Percentiles rank a stretch among this genome's conserved stretches.
Conservation (phyloP, 2,113 vertebrate species). For the Leptobrachium leishanense region DNA sequence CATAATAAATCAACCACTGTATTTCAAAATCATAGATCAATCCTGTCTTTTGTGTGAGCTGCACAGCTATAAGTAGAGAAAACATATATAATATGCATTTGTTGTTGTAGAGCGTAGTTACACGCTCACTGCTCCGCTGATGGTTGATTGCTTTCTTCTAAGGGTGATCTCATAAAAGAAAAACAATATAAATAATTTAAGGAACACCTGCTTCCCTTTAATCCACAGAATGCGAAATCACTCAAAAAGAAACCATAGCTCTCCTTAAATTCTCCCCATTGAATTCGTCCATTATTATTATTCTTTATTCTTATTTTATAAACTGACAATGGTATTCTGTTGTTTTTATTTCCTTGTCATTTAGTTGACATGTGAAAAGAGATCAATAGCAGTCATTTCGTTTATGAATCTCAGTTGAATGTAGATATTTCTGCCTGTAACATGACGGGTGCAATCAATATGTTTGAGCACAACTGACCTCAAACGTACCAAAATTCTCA, state of each 20-base stretch:
- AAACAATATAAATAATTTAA: slow-evolving; percentile 35
- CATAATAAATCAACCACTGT: background rate
- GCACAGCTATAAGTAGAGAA: background rate
- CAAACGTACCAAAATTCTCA: slow-evolving; percentile 11
- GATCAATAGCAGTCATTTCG: slow-evolving; percentile 47
- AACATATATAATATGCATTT: slow-evolving; percentile 14
- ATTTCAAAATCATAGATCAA: slow-evolving; percentile 6
- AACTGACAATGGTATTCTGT: slow-evolving; percentile 10
- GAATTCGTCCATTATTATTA: background rate
- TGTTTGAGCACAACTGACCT: background rate
- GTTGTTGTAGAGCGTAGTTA: background rate
- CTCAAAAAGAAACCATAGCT: slow-evolving; percentile 9
- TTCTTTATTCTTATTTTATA: slow-evolving; percentile 21
- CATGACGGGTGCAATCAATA: slow-evolving; percentile 35
- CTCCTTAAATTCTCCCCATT: background rate
- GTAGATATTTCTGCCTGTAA: slow-evolving; percentile 36
- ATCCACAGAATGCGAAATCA: slow-evolving; percentile 16
- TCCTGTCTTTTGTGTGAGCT: slow-evolving; percentile 6
- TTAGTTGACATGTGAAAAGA: slow-evolving; percentile 22
- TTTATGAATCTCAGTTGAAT: slow-evolving; percentile 44
- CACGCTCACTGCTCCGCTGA: background rate
- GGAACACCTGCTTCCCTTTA: slow-evolving; percentile 34
- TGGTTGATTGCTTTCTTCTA: slow-evolving; percentile 19
- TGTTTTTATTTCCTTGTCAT: background rate
- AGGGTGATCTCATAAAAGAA: slow-evolving; percentile 10